phyloP scores from a whole-genome alignment of 2,888 invertebrate genomes.

The Nyleta sp. region DNA sequence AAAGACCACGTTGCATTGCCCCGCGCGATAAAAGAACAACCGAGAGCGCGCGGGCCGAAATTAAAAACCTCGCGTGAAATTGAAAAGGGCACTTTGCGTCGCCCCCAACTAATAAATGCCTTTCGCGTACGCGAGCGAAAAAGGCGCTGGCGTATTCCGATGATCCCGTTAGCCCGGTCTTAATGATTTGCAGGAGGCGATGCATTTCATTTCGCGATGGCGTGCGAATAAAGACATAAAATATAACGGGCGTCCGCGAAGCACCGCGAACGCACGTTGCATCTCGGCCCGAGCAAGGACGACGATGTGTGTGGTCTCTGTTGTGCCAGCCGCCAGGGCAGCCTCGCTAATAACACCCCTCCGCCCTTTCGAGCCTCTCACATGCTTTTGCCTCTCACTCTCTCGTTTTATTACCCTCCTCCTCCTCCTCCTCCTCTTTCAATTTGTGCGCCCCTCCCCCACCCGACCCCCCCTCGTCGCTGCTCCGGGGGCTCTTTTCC shows the following conservation, averaged over 20 bases:
- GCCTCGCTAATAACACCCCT: constrained; percentile 79
- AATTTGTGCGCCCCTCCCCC: constrained; percentile 26
- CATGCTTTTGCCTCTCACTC: constrained; percentile 60
- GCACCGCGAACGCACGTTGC: constrained; percentile 42
- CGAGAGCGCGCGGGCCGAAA: constrained; percentile 11
- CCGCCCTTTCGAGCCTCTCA: constrained; percentile 57
- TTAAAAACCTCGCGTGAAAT: constrained; percentile 51
- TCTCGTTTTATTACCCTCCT: constrained; percentile 20
- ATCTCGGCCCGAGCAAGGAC: constrained; percentile 63
- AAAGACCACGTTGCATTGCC: background rate
- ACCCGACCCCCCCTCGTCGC: constrained; percentile 1
- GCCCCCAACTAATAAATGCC: constrained; percentile 37
- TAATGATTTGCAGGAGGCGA: constrained; percentile 47
- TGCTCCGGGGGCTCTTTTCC: constrained; percentile 35
- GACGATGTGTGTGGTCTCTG: constrained; percentile 79
- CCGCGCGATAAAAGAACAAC: background rate
- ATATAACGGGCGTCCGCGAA: constrained; percentile 75
- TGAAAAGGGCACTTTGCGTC: constrained; percentile 32
- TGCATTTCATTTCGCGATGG: constrained; percentile 72
- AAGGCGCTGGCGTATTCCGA: background rate
- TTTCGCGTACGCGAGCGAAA: constrained; percentile 5
- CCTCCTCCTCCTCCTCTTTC: constrained; percentile 45
- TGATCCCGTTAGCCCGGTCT: constrained; percentile 35
- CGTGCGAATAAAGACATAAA: constrained; percentile 78
- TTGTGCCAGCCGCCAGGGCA: constrained; percentile 78